Percentiles rank a stretch among this genome's conserved stretches.
Conservation (phyloP, 1,140 invertebrate species). For the Halyomorpha halys region DNA sequence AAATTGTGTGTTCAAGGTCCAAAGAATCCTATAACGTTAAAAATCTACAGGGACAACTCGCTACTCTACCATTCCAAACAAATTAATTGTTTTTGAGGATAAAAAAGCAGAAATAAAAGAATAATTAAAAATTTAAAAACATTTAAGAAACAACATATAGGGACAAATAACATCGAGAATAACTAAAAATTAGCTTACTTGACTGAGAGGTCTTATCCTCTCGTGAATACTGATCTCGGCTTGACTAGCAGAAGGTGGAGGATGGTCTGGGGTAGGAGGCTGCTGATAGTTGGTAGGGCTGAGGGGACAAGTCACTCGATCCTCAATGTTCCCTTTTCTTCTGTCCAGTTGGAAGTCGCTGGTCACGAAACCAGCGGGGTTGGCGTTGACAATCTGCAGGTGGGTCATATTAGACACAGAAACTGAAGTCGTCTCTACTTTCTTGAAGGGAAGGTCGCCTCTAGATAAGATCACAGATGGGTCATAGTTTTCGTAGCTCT, state of each 20-base stretch:
- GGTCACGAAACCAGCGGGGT: constrained; percentile 33
- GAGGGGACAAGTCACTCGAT: constrained; percentile 37
- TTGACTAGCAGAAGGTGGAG: constrained; percentile 81
- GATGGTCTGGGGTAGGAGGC: constrained; percentile 87
- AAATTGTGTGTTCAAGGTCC: too few species aligned
- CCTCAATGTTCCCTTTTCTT: constrained; percentile 38
- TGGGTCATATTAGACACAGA: not conserved
- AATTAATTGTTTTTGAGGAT: too few species aligned
- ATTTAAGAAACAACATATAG: too few species aligned
- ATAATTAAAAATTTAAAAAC: too few species aligned
- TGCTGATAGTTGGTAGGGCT: constrained; percentile 84
- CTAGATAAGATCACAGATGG: constrained; percentile 37
- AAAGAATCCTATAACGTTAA: too few species aligned
- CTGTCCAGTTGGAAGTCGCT: constrained; percentile 46
- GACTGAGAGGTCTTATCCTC: constrained; percentile 76
- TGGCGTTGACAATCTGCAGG: constrained; percentile 12
- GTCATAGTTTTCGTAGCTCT: constrained; percentile 48
- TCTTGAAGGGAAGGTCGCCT: constrained; percentile 39
- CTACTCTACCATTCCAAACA: too few species aligned
- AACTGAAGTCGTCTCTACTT: constrained; percentile 21
- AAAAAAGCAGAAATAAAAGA: too few species aligned
- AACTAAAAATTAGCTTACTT: constrained; percentile 45
- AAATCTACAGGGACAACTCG: too few species aligned
- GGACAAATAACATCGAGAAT: too few species aligned
- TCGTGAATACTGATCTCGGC: constrained; percentile 83